Base-by-base conservation (phyloP, 2,888 invertebrate species). In the Stenichneumon culpator region DNA sequence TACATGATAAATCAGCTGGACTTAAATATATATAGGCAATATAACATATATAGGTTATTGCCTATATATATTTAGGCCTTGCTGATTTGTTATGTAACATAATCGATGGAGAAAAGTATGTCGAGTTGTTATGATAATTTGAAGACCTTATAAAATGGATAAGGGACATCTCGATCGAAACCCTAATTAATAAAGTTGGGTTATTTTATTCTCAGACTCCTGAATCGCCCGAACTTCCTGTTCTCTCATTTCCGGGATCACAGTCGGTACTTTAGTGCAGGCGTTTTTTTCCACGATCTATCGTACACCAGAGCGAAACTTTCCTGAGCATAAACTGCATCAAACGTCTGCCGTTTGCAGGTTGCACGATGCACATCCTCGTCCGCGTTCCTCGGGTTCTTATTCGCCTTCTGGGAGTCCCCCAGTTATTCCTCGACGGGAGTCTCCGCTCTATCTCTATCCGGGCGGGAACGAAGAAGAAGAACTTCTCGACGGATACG, bases 351-450 rank as follows among this genome's bases (percentile, higher is more conserved):
- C 57, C 11, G 25, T 19, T 57, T 22, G 57, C 57, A 57, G 44
- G 57, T 44, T 9, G 25, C 63, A 65, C 47, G 32, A 65, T 75
- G 74, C 74, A 74, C 47, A 74, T 74, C 47, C 50, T 47, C 74
- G 74, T 75, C 32, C 74, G 50, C 47, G 50, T 65, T 32, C 28
- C 73, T 22, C 60, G 44, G 47, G 50, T 65, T 63, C 65, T 65
- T 65, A 50, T 28, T 50, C 63, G 74, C 50, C 63, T 63, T 75
- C 63, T 75, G 63, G 63, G 63, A 75, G 74, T 32, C 47, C 65
- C 22, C 60, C 16, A 50, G 19, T 75, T 75, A 28, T 50, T 47
- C 74, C 74, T 75, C 63, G 74, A 75, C 74, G 74, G 74, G 74
- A 75, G 74, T 75, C 74, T 65, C 28, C n/a, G 25, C 73, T 60